Base-by-base conservation (phyloP, 1,140 invertebrate species). In the Drosophila lacteicornis region DNA sequence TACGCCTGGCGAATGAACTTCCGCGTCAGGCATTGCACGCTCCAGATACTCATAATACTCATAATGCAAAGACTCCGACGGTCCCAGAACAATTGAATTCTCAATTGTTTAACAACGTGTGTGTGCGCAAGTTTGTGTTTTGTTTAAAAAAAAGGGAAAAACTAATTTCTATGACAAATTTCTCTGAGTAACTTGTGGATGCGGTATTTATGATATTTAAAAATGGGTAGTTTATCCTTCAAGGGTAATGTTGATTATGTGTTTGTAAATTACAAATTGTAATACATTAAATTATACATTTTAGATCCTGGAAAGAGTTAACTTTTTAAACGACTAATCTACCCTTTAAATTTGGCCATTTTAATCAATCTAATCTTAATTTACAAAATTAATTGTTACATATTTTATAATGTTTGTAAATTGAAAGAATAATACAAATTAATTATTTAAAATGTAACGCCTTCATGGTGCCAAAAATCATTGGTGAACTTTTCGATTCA, bases 1-100 rank as follows among this genome's bases (percentile, higher is more conserved):
- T 87, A 75, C 11, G 91, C 90, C 75, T 84, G 90, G 36, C 86
- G 83, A 49, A 87, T 80, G 49, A 91, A 85, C 58, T 74, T 83
- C 47, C 79, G 58, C 74, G 75, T 78, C 33, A 85, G 70, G 62
- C 71, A 75, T 62, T 69, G 65, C n/a, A 92, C 74, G 50, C 71
- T 79, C 73, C 74, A 91, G 74, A 92, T 88, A 71, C 84, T 92
- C 83, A 92, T 87, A 58, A 66, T 33, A 42, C 62, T 70, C 53
- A 56, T 56, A 40, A 40, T 56, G 36, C 40, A 11, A 6, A 36
- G n/a, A 22, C 12, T 55, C 13, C 9, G 19, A 40, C 8, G 55
- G 38, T 19, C 22, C 60, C 50, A 47, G 51, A 57, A 61, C 62
- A 69, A 67, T 60, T 65, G 66, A 82, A 68, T 25, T 13, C 33